Evolutionary conservation across 1,140 invertebrate genomes (phyloP).

Genomic region (Dryas iulia): DNA sequence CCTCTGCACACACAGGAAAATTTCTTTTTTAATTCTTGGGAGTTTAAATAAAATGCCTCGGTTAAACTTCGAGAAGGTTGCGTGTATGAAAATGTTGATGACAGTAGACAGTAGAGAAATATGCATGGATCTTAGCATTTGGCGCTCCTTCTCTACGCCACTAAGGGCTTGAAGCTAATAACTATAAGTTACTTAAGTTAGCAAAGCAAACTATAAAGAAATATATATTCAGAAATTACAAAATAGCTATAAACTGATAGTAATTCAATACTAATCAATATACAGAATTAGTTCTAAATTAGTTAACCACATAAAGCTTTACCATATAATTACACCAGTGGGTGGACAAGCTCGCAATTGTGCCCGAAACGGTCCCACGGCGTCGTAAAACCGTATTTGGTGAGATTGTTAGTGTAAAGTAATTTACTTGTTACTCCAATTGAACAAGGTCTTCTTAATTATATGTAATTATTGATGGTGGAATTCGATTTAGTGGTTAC

Average conservation of each 20-base stretch:
- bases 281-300: not conserved
- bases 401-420: not conserved
- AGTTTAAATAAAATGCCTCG: no score
- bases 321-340: constrained; percentile 40
- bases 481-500: not conserved
- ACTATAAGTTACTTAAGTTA: no score
- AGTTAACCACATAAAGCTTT: constrained; percentile 1
- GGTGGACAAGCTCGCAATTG: constrained; percentile 46
- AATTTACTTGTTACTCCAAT: constrained; percentile 25
- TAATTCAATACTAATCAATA: not conserved
- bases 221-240: no score
- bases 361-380: constrained; percentile 23
- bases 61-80: no score
- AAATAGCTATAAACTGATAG: not conserved
- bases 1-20: no score
- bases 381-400: constrained; percentile 44
- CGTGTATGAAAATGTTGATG: no score
- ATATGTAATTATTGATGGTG: not conserved
- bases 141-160: no score
- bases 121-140: no score
- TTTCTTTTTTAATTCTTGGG: no score
- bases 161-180: no score
- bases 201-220: no score
- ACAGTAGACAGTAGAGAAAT: no score
- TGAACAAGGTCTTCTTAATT: not conserved